phyloP scores from a whole-genome alignment of 2,797 vertebrate genomes.

The Pogoniulus pusillus region DNA sequence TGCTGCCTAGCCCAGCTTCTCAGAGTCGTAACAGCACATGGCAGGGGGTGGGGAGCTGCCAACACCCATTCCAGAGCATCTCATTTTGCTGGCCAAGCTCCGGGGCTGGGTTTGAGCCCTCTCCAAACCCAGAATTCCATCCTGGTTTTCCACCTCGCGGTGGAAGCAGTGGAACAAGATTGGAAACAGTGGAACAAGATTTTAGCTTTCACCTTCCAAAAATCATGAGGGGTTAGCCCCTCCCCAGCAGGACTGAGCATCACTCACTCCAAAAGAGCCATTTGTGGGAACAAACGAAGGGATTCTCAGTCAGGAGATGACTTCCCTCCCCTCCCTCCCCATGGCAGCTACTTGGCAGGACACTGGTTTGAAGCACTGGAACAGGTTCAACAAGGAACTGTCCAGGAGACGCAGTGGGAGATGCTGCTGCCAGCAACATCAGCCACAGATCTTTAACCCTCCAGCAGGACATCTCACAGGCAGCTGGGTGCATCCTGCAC shows the following conservation, averaged over 20 bases:
- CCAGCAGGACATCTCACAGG: accelerated
- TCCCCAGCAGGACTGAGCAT: background rate
- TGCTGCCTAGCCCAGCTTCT: background rate
- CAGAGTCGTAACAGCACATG: accelerated
- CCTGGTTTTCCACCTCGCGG: background rate
- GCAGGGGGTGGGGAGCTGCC: no score
- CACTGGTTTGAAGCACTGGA: background rate
- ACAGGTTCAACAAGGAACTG: background rate
- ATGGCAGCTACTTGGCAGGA: background rate
- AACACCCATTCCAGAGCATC: background rate
- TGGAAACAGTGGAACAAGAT: background rate
- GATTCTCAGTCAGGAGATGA: background rate
- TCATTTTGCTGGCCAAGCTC: background rate
- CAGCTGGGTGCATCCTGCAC: no score
- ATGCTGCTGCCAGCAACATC: accelerated
- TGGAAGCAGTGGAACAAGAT: no score
- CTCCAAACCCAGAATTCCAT: background rate
- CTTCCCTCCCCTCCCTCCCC: background rate
- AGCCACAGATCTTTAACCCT: background rate
- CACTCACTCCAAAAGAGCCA: background rate
- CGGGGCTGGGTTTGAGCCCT: background rate
- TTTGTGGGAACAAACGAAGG: background rate
- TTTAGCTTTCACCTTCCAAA: background rate
- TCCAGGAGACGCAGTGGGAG: background rate
- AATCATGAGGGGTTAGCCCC: accelerated